Percentiles rank a stretch among this genome's conserved stretches.
These are phyloP conservation scores for Aradophagus sp. DNA, from an alignment of 1,140 invertebrate genomes.

Conservation along the genomic window DNA sequence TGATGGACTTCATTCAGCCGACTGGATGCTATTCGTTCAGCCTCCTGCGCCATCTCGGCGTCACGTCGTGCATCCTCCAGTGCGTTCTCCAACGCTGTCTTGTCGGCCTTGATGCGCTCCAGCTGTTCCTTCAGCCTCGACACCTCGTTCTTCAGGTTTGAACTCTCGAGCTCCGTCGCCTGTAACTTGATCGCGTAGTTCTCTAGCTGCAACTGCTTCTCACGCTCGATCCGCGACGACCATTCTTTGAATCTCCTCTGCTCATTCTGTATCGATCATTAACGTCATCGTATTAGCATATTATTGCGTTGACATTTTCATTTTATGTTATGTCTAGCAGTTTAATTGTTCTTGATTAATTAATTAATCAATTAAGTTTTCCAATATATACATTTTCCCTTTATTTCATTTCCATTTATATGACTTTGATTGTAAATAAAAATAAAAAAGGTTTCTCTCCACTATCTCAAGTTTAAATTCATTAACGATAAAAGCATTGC, in stretches of 20 bases:
- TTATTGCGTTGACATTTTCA: too few species aligned
- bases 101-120: slow-evolving; percentile 77
- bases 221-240: slow-evolving; percentile 86
- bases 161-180: slow-evolving; percentile 85
- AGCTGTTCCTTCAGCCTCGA: slow-evolving; percentile 75
- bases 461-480: too few species aligned
- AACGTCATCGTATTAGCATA: background rate
- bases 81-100: slow-evolving; percentile 77
- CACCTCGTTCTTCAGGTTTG: slow-evolving; percentile 85
- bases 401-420: too few species aligned
- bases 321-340: too few species aligned
- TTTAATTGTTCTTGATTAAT: too few species aligned
- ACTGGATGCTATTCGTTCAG: slow-evolving; percentile 71
- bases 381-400: too few species aligned
- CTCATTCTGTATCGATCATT: slow-evolving; percentile 12
- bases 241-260: slow-evolving; percentile 88
- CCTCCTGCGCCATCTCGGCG: slow-evolving; percentile 67
- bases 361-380: too few species aligned
- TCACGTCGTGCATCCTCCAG: slow-evolving; percentile 74
- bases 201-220: slow-evolving; percentile 80
- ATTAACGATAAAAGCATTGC: too few species aligned
- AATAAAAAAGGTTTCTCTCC: too few species aligned
- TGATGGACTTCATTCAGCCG: slow-evolving; percentile 74
- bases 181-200: slow-evolving; percentile 77
- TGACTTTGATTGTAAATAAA: too few species aligned